Base-by-base conservation (phyloP, 2,113 vertebrate species). In the Austrofundulus limnaeus region DNA sequence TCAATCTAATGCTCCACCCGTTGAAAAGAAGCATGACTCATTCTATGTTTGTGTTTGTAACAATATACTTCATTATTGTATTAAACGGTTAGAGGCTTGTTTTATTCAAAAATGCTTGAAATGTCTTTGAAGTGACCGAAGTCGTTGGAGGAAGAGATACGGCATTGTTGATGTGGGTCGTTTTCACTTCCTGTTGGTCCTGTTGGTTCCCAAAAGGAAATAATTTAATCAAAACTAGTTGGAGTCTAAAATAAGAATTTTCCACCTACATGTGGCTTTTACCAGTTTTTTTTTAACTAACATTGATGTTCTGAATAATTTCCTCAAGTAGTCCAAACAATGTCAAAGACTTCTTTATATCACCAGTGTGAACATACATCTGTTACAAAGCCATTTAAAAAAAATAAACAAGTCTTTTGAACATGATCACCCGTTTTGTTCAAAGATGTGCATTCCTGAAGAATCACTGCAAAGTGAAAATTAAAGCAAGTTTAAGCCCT, bases 181-280 rank as follows among this genome's bases (percentile, higher is more conserved):
- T 34, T 34, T 34, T n/a, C 20, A 47, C 23, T 49, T 62, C 59
- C 50, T 34, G 41, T 3, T 28, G 0, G 0, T 13, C 11, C 24
- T 13, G 16, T n/a, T 20, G 31, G 16, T 54, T 70, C 50, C 23
- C 43, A 25, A 53, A 61, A 70, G 58, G 58, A 61, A 70, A 28
- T 23, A 6, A 13, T 24, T 23, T 38, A 9, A 19, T 17, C 1
- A 25, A 56, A 15, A 56, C 42, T 38, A 28, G 43, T 21, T 14
- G n/a, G 31, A 21, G 31, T 19, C 2, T 3, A 12, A 56, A 20
- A 25, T 38, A 25, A 49, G 4, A 59, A 45, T 19, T 9, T 15
- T 4, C 14, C 15, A 1, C 42, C 12, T 20, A 9, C 2, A 6
- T 21, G 9, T 39, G n/a, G n/a, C 31, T 15, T 23, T 42, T 57